Evolutionary conservation across 2,797 vertebrate species (phyloP).

Genomic region (Aulostomus chinensis): DNA sequence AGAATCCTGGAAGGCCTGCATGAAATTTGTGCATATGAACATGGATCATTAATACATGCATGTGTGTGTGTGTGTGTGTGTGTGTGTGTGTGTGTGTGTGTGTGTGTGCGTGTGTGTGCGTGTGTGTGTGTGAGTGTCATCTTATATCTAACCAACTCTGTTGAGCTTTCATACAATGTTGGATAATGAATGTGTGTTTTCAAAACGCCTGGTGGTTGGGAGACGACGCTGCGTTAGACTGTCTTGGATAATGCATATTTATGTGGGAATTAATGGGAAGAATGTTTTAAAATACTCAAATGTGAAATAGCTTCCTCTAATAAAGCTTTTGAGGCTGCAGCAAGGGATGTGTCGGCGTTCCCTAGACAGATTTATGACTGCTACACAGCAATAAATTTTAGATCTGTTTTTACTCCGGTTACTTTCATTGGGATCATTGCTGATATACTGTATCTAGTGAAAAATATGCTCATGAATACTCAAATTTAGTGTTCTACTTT

Average conservation of each 20-base stretch:
- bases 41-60: slow-evolving; percentile 8
- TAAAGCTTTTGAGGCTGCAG: slow-evolving; percentile 75
- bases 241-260: slow-evolving; percentile 77
- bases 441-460: slow-evolving; percentile 66
- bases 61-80: slow-evolving; percentile 27
- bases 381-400: slow-evolving; percentile 71
- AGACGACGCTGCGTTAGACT: slow-evolving; percentile 35
- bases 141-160: slow-evolving; percentile 59
- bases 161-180: slow-evolving; percentile 51
- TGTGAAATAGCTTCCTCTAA: slow-evolving; percentile 72
- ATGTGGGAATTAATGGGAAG: slow-evolving; percentile 76
- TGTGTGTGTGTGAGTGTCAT: no score
- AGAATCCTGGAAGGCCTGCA: slow-evolving; percentile 52
- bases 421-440: slow-evolving; percentile 73
- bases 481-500: slow-evolving; percentile 59
- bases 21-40: not conserved
- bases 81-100: no score
- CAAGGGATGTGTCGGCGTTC: slow-evolving; percentile 65
- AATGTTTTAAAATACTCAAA: slow-evolving; percentile 71
- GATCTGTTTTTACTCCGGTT: slow-evolving; percentile 74
- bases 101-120: no score
- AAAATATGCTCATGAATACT: slow-evolving; percentile 70
- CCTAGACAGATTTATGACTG: slow-evolving; percentile 73
- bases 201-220: slow-evolving; percentile 54
- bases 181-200: slow-evolving; percentile 68